Conservation (phyloP, 1,140 invertebrate genomes). For the Platorchestia sp. region DNA sequence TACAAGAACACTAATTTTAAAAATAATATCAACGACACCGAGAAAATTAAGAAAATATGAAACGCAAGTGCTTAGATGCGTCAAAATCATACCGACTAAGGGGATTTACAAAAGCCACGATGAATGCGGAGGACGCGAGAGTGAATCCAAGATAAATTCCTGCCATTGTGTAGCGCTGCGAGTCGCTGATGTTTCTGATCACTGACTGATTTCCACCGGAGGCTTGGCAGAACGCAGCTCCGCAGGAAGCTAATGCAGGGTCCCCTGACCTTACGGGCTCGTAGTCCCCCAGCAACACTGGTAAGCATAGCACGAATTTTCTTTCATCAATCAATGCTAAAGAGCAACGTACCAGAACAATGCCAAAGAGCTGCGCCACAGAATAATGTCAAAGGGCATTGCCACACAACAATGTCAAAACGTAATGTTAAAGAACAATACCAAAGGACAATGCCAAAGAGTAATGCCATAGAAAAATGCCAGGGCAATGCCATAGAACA, state of each 20-base stretch:
- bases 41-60: neutral
- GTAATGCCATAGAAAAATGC: too few species aligned
- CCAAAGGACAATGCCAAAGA: too few species aligned
- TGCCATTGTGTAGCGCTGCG: conserved; percentile 41
- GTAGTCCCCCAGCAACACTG: neutral
- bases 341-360: neutral
- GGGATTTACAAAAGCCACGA: conserved; percentile 28
- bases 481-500: too few species aligned
- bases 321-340: neutral
- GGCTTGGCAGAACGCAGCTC: conserved; percentile 35
- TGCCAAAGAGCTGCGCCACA: neutral
- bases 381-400: too few species aligned
- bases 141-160: conserved; percentile 33
- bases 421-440: too few species aligned
- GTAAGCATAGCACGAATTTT: neutral
- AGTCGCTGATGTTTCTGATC: conserved; percentile 39
- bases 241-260: neutral
- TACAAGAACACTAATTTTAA: neutral
- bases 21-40: neutral
- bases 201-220: neutral
- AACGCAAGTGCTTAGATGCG: neutral
- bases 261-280: neutral
- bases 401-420: too few species aligned
- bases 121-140: neutral
- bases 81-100: conserved; percentile 29